Evolutionary conservation across 2,888 invertebrate genomes (phyloP).

Genomic region (Argyra leucocephala): DNA sequence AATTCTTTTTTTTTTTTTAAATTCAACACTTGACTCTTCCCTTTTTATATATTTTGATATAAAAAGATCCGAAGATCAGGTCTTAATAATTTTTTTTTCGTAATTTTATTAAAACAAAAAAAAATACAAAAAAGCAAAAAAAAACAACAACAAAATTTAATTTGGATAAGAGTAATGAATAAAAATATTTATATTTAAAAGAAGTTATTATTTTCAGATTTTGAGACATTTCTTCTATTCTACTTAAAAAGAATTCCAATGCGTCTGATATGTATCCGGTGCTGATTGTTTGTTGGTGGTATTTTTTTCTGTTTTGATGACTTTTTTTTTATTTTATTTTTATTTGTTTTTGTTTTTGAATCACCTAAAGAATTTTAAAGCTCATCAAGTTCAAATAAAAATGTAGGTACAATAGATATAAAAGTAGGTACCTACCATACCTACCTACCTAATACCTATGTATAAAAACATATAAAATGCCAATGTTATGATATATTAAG

Average conservation of each 20-base stretch:
- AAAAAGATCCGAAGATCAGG: too few species aligned
- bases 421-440: too few species aligned
- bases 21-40: too few species aligned
- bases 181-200: too few species aligned
- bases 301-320: not conserved
- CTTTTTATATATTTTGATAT: too few species aligned
- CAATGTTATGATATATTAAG: slow-evolving; percentile 3
- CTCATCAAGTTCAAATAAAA: not conserved
- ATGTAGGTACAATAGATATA: not conserved
- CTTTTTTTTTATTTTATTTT: not conserved
- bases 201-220: too few species aligned
- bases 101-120: too few species aligned
- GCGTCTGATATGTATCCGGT: slow-evolving; percentile 3
- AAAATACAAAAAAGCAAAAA: too few species aligned
- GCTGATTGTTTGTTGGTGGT: not conserved
- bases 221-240: not conserved
- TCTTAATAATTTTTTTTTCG: too few species aligned
- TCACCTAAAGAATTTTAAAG: not conserved
- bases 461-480: not conserved
- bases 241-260: not conserved
- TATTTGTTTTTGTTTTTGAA: not conserved
- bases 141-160: too few species aligned
- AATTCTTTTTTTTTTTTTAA: too few species aligned
- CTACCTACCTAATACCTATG: not conserved
- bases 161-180: too few species aligned